These are phyloP conservation scores for Heliocidaris erythrogramma DNA, from an alignment of 35 echinoderm and acorn worm genomes.

Conservation along the genomic window DNA sequence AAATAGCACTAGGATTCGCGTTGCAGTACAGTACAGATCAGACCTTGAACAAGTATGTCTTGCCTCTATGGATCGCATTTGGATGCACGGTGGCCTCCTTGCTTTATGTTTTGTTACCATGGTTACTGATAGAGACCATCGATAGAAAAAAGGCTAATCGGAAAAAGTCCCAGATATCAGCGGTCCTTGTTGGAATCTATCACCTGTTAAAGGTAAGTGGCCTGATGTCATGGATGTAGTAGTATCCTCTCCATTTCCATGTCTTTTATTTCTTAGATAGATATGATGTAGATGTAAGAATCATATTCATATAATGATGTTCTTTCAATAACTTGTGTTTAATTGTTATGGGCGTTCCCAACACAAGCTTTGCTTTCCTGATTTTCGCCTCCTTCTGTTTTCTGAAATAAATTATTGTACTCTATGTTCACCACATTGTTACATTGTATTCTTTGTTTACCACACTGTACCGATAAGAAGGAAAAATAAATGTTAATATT, in stretches of 20 bases:
- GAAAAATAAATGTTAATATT: no score
- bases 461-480: no score
- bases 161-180: neutral
- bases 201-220: conserved; percentile 5
- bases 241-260: no score
- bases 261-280: neutral
- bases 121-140: neutral
- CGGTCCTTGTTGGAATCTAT: neutral
- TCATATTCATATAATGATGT: no score
- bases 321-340: no score
- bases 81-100: neutral
- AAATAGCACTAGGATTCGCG: conserved; percentile 12
- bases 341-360: no score
- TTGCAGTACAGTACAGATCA: neutral
- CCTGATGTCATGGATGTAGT: neutral
- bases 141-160: neutral
- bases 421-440: no score
- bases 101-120: neutral
- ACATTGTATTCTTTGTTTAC: no score
- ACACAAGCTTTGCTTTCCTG: no score
- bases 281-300: neutral
- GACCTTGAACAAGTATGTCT: neutral
- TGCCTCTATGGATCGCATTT: neutral
- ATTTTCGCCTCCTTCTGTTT: no score
- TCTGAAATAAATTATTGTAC: no score